Percentiles rank a stretch among this genome's conserved stretches.
These are phyloP conservation scores for Lateolabrax maculatus DNA, from an alignment of 2,797 vertebrate genomes.

Conservation along the genomic window DNA sequence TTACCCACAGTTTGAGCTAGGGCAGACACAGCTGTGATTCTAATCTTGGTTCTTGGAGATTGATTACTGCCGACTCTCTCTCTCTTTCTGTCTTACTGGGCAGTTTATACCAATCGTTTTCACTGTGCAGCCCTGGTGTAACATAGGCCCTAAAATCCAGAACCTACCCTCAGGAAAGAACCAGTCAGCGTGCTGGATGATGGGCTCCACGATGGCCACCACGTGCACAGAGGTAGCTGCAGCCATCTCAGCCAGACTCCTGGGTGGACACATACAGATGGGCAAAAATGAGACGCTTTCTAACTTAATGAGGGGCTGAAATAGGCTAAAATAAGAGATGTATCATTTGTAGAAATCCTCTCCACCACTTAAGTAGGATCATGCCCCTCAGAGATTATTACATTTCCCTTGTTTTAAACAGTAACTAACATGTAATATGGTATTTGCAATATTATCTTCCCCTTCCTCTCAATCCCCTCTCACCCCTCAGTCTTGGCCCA, in stretches of 20 bases:
- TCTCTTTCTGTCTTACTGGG: neutral
- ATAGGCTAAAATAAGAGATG: constrained; percentile 23
- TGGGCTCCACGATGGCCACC: constrained; percentile 95
- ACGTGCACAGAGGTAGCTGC: constrained; percentile 98
- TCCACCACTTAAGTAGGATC: neutral
- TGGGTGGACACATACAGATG: constrained; percentile 66
- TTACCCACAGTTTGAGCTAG: constrained; percentile 12
- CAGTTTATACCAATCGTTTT: constrained; percentile 1
- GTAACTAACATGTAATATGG: neutral
- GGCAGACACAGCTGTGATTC: constrained; percentile 1
- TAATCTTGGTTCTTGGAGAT: constrained; percentile 9
- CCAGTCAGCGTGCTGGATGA: constrained; percentile 97
- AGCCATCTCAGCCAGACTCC: constrained; percentile 96
- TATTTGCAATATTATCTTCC: neutral
- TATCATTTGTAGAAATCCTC: neutral
- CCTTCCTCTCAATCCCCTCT: constrained; percentile 64
- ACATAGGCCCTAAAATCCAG: constrained; percentile 19
- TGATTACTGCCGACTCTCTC: constrained; percentile 7
- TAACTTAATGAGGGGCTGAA: constrained; percentile 18
- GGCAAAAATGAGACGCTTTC: constrained; percentile 29
- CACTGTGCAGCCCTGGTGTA: neutral
- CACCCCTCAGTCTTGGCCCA: constrained; percentile 98
- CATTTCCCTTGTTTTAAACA: neutral
- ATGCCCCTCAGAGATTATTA: neutral
- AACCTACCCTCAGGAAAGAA: constrained; percentile 96